A percentile compares a stretch with the other conserved stretches of the same genome.
Conservation (phyloP, 2,797 vertebrate genomes). For the Eospalax fontanierii region DNA sequence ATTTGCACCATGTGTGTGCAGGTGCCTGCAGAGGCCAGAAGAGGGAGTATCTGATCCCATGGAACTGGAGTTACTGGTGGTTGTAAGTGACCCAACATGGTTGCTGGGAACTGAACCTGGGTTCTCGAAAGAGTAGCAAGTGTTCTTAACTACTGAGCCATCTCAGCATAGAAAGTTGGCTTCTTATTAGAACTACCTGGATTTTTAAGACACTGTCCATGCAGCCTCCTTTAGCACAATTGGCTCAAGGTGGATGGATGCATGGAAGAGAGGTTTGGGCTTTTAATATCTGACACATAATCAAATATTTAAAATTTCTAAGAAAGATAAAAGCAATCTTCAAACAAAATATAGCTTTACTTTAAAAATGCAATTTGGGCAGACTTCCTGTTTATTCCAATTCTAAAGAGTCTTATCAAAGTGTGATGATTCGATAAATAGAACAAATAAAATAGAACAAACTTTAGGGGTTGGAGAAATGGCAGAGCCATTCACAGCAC, state of each 20-base stretch:
- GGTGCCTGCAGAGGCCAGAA: not conserved
- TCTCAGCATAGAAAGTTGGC: not conserved
- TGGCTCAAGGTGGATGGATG: not conserved
- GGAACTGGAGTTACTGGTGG: not conserved
- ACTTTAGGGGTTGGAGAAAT: not conserved
- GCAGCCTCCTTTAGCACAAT: not conserved
- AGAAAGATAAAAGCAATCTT: conserved; percentile 45
- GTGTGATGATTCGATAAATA: not conserved
- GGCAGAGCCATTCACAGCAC: not conserved
- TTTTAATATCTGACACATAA: not conserved
- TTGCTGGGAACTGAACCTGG: not conserved
- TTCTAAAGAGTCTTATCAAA: not conserved
- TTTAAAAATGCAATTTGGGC: not conserved
- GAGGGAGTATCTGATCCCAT: not conserved
- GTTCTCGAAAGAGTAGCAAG: not conserved
- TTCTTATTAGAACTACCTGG: not conserved
- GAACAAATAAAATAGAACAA: not conserved
- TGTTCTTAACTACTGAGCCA: not conserved
- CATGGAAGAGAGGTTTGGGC: not conserved
- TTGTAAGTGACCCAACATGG: not conserved
- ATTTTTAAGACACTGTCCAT: not conserved
- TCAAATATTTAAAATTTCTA: not conserved
- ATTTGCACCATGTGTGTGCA: not conserved
- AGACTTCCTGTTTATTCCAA: not conserved
- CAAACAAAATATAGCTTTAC: conserved; percentile 39